Evolutionary conservation across 2,113 vertebrate species (phyloP), one percentile per base, ranked within the genome.

Genomic region (Leucopternis melanops): DNA sequence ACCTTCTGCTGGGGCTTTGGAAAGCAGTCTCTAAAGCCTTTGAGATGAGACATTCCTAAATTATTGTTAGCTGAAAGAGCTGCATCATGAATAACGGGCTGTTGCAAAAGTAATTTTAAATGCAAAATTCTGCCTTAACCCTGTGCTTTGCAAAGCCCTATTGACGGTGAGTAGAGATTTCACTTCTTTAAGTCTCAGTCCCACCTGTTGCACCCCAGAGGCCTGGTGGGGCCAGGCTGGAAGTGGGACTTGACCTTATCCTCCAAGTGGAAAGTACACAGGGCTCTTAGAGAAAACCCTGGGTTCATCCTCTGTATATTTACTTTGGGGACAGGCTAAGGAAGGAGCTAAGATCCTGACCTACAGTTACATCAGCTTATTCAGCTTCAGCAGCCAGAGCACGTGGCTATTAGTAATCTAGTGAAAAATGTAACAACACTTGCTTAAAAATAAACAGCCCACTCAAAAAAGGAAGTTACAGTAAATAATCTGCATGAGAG

Each of bases 391-490:
- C 96, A 96, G 94, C 95, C 97, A 94, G 91, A 96, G 91, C 97
- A 97, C 93, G 96, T 97, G 97, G 95, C 84, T 97, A 96, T 97
- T 97, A 97, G 96, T 97, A 97, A 97, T 97, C 95, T 95, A 94
- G 97, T 93, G 97, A 97, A 97, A 97, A 97, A 97, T 97, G 95
- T 96, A 97, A 95, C 94, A 95, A 74, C 78, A 80, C 75, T 96
- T 85, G 84, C 96, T 97, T 96, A 95, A 97, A 97, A 97, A 97
- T 95, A 96, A 97, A 96, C 95, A 97, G 95, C 95, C 96, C 81
- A 93, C 96, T 96, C 93, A 81, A 95, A 97, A 97, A 97, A 94
- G 96, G 97, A 97, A 97, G 95, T 94, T 91, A 92, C 42, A 93
- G 74, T 95, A 95, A 97, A 97, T 97, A 96, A 96, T 93, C 71